Percentiles rank a stretch among this genome's conserved stretches.
Evolutionary conservation across 37 sponge, comb jelly and placozoan genomes (phyloP).

Genomic region (Aphrocallistes beatrix): DNA sequence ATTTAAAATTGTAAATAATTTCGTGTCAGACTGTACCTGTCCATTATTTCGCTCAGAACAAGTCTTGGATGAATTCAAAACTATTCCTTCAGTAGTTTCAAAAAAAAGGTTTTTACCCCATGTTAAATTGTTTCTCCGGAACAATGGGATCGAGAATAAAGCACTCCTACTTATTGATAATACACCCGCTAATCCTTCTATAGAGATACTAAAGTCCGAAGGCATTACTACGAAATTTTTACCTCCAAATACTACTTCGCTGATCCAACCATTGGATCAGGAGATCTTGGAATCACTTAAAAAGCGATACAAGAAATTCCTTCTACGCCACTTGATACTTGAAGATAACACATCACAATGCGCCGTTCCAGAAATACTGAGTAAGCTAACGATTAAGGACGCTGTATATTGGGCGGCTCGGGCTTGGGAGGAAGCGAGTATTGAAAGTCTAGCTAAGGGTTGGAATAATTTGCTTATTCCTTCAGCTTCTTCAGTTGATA

Average conservation of each 20-base stretch:
- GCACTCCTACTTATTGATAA: background rate
- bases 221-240: too few relatives aligned
- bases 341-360: too few relatives aligned
- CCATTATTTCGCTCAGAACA: constrained; percentile 1
- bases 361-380: constrained; percentile 26
- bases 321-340: too few relatives aligned
- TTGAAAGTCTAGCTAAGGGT: background rate
- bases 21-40: too few relatives aligned
- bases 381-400: constrained; percentile 20
- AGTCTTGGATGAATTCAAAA: constrained; percentile 23
- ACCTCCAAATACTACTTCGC: too few relatives aligned
- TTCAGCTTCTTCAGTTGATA: too few relatives aligned
- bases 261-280: too few relatives aligned
- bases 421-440: constrained; percentile 22
- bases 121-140: background rate
- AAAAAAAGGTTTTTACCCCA: background rate
- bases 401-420: constrained; percentile 19
- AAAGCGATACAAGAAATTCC: too few relatives aligned
- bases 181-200: background rate
- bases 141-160: background rate
- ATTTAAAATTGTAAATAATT: too few relatives aligned
- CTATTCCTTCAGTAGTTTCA: constrained; percentile 25
- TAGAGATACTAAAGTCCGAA: too few relatives aligned
- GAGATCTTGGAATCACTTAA: too few relatives aligned
- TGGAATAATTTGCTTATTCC: constrained; percentile 17